A percentile compares a stretch with the other conserved stretches of the same genome.
phyloP scores from a whole-genome alignment of 2,888 invertebrate genomes.

The Sesia apiformis region DNA sequence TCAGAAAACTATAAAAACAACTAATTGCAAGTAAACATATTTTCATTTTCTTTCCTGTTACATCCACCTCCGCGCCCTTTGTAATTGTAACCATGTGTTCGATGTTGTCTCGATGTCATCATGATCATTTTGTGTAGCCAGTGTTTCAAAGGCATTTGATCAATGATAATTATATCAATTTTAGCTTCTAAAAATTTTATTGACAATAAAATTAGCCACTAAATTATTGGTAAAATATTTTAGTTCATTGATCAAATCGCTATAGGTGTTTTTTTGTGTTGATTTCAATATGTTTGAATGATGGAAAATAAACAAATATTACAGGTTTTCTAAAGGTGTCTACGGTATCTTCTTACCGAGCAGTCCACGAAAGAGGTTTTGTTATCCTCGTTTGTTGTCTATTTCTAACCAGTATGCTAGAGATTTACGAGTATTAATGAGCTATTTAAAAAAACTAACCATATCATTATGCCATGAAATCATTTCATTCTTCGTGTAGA shows the following conservation, averaged over 20 bases:
- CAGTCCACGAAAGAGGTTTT: not conserved
- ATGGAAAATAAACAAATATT: conserved; percentile 6
- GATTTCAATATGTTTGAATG: conserved; percentile 14
- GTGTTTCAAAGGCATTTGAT: conserved; percentile 16
- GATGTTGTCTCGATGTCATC: not conserved
- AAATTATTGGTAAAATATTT: too few species aligned
- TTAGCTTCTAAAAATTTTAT: too few species aligned
- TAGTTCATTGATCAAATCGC: not conserved
- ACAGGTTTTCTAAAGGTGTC: not conserved
- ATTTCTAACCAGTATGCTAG: too few species aligned
- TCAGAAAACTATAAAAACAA: too few species aligned
- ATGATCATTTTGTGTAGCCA: conserved; percentile 18
- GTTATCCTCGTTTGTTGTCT: not conserved
- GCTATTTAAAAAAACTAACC: not conserved
- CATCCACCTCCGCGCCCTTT: too few species aligned
- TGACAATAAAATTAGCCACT: too few species aligned
- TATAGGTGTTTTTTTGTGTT: conserved; percentile 2
- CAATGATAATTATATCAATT: conserved; percentile 4
- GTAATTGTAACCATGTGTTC: not conserved
- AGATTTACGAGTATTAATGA: too few species aligned
- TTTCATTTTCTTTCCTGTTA: too few species aligned
- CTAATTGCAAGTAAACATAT: too few species aligned
- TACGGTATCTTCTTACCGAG: not conserved
- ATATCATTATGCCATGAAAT: not conserved
- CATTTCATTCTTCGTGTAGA: not conserved